Base-by-base conservation (phyloP, 92 coral and sea anemone species). In the Zoanthus gigantus region DNA sequence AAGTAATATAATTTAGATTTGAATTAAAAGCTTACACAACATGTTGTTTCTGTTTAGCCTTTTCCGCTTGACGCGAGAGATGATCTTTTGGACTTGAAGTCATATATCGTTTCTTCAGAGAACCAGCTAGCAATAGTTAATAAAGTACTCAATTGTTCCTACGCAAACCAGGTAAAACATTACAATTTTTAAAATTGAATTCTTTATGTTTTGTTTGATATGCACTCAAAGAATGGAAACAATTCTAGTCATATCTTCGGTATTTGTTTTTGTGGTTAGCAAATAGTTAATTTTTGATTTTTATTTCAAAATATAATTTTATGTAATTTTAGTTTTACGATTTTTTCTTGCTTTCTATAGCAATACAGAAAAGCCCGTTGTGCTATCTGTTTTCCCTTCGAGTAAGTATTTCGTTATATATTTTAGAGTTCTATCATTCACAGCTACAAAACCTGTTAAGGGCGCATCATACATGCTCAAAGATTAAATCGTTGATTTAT, bases 331-430 rank as follows among this genome's bases (percentile, higher is more conserved):
- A 37, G 4, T 37, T 37, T 57, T 4, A 16, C 29, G 29, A 0
- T 63, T 13, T 15, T 15, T 79, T 79, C 52, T 31, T 79, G 58
- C 32, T 32, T 31, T 79, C 58, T 45, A 29, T 15, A 79, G 83
- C 83, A 79, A 79, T 79, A 79, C 83, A 57, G 83, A 30, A 60
- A 60, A 7, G 83, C 83, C 31, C 83, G 83, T 5, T 60, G 83
- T 60, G 83, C 83, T 42, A 42, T 79, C 32, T 79, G 83, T 37
- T 58, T 34, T 79, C 83, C 83, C 9, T 63, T 79, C 15, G 83
- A 79, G 83, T 79, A 79, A 79, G 83, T 60, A 31, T 10, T 37
- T 37, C 42, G 0, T 0, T 37, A 37, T 37, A 1, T 34, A 37
- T 4, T 37, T 2, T 2, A 37, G 4, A 37, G 42, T 37, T 37